Evolutionary conservation across 2,888 invertebrate species (phyloP), one percentile per base, ranked within the genome.

Genomic region (Eupithecia tripunctaria): DNA sequence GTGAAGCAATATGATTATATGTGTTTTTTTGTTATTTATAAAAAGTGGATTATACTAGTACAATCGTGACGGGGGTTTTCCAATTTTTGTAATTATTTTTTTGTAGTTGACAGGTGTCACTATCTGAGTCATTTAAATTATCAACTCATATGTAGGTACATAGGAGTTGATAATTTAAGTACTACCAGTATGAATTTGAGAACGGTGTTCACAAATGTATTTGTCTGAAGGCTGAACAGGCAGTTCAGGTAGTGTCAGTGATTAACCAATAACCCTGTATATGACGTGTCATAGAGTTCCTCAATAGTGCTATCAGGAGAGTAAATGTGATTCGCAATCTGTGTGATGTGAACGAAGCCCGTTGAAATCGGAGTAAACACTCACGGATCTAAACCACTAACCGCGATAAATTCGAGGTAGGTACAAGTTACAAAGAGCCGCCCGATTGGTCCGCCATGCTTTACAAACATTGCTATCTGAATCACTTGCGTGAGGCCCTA

Each of bases 401-500:
- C 70, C 78, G 83, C 84, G 83, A 84, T 84, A 80, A 81, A 80
- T 80, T 79, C 79, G 75, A 79, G 79, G 81, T 82, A 85, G 80
- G 81, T 82, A 85, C 74, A 82, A 85, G 83, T 86, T 86, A 86
- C 87, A 87, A 87, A 88, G 85, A 77, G 79, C 80, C 80, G 76
- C 79, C 84, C 82, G 80, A 83, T 85, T 84, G 79, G 81, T 72
- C 82, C 79, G 82, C 82, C 84, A 85, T 84, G 82, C 84, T 84
- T 85, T 84, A 85, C 84, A 84, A 85, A 86, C 82, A 85, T 73
- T 82, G 80, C 85, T 89, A 89, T 89, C 89, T 80, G 76, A 73
- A 74, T 76, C 72, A 77, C 76, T 84, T 84, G 91, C 92, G 91
- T 93, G 93, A 85, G 84, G 85, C 85, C 83, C 83, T 82, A 90